Percentiles rank a stretch among this genome's conserved stretches.
These are phyloP conservation scores for Silurus aristotelis DNA, from an alignment of 2,797 vertebrate genomes.

Conservation along the genomic window DNA sequence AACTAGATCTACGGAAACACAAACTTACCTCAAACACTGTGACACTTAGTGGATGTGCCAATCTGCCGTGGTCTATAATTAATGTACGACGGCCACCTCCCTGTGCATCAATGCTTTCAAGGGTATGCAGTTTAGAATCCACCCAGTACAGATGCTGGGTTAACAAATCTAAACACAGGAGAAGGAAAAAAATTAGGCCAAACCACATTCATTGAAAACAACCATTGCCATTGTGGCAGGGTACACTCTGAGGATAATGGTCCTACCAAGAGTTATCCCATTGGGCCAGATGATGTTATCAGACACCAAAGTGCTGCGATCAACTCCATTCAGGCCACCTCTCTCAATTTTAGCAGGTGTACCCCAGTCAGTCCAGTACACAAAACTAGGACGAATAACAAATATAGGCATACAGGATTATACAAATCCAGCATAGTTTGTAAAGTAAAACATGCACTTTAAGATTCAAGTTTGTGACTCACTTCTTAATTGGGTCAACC, in stretches of 20 bases:
- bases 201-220: slow-evolving; percentile 42
- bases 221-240: background rate
- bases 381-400: slow-evolving; percentile 73
- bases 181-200: slow-evolving; percentile 39
- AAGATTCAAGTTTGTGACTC: background rate
- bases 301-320: slow-evolving; percentile 77
- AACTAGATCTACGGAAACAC: background rate
- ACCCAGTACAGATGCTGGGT: slow-evolving; percentile 90
- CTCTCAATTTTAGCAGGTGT: slow-evolving; percentile 86
- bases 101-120: slow-evolving; percentile 83
- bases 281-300: slow-evolving; percentile 88
- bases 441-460: background rate
- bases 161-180: slow-evolving; percentile 74
- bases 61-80: slow-evolving; percentile 74
- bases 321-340: slow-evolving; percentile 84
- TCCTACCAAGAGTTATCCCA: slow-evolving; percentile 86
- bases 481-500: slow-evolving; percentile 87
- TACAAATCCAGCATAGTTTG: background rate
- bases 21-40: slow-evolving; percentile 84
- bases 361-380: slow-evolving; percentile 95
- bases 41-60: slow-evolving; percentile 86
- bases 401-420: background rate
- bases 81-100: slow-evolving; percentile 80
- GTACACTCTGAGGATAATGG: background rate
- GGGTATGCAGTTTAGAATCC: slow-evolving; percentile 87